Evolutionary conservation across 2,888 invertebrate genomes (phyloP), one percentile per base, ranked within the genome.

Genomic region (Cremastinae sp.): DNA sequence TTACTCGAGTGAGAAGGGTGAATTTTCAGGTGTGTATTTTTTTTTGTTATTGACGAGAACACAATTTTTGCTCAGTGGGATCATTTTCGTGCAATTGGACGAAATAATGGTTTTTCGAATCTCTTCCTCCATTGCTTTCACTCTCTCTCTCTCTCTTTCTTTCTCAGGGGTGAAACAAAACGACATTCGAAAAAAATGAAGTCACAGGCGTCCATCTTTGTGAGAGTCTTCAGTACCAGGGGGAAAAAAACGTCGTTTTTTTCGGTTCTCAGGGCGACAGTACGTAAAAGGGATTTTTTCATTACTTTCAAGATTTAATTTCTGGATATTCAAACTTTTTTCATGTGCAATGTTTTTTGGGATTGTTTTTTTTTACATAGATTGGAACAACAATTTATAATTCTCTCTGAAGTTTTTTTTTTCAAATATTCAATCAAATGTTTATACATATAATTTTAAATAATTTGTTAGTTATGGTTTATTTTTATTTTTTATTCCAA

Each of bases 151-250:
- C 12, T 56, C 22, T 59, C 43, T 56, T 53, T 47, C 61, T 75
- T 71, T 73, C 68, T 64, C 45, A 38, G 47, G 58, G 20, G 56
- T 71, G 70, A 68, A 68, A 66, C 14, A 59, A 71, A n/a, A 20
- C 38, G 59, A 65, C 18, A 64, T 12, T 56, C 14, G 14, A 56
- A 64, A 56, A 49, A 18, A 72, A 64, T n/a, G n/a, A n/a, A 64
- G 64, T 74, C 71, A 78, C 69, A 81, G 82, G 83, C 84, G 85
- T 86, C 86, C 84, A 87, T 86, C 81, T 87, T 89, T 88, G 88
- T 89, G 89, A 88, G 89, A 87, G 87, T 82, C 85, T 85, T 81
- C 83, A 83, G 80, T 82, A 74, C 78, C 79, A 79, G 79, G 72
- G 41, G 38, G 51, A 68, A 54, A 80, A 73, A 82, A 68, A 80